These are phyloP conservation scores for Channa maculata DNA, from an alignment of 2,113 vertebrate genomes.

Conservation along the genomic window DNA sequence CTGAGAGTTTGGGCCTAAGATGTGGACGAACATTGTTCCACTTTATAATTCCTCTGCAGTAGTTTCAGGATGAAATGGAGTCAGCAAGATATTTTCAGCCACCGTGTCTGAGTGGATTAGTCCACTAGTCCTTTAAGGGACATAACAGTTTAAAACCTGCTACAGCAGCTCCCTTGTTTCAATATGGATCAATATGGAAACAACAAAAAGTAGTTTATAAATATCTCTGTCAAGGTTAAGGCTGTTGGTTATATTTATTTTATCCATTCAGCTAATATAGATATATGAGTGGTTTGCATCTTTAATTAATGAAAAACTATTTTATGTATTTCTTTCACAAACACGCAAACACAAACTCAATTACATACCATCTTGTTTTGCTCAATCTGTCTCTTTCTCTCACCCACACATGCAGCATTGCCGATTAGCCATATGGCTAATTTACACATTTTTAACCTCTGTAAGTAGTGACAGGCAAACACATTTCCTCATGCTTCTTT, in stretches of 20 bases:
- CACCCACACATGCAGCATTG: slow-evolving; percentile 19
- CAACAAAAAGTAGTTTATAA: slow-evolving; percentile 20
- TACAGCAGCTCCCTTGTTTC: slow-evolving; percentile 27
- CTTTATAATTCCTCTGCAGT: slow-evolving; percentile 46
- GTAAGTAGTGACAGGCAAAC: background rate
- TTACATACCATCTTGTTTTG: background rate
- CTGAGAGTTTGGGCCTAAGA: background rate
- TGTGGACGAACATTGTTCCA: slow-evolving; percentile 33
- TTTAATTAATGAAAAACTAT: background rate
- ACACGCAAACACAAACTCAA: background rate
- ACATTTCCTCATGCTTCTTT: background rate
- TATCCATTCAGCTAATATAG: background rate
- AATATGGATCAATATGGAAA: slow-evolving; percentile 40
- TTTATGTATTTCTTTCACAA: too few relatives aligned
- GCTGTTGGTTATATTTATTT: slow-evolving; percentile 8
- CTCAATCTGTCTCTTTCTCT: background rate
- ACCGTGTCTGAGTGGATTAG: slow-evolving; percentile 72
- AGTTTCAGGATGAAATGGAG: slow-evolving; percentile 58
- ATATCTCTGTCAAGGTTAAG: slow-evolving; percentile 15
- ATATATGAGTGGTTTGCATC: background rate
- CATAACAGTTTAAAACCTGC: slow-evolving; percentile 51
- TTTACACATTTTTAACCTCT: slow-evolving; percentile 47
- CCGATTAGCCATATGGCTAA: slow-evolving; percentile 15
- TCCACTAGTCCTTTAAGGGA: slow-evolving; percentile 68
- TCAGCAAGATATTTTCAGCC: slow-evolving; percentile 72